Base-by-base conservation (phyloP, 2,113 vertebrate species). In the Dermatemys mawii region DNA sequence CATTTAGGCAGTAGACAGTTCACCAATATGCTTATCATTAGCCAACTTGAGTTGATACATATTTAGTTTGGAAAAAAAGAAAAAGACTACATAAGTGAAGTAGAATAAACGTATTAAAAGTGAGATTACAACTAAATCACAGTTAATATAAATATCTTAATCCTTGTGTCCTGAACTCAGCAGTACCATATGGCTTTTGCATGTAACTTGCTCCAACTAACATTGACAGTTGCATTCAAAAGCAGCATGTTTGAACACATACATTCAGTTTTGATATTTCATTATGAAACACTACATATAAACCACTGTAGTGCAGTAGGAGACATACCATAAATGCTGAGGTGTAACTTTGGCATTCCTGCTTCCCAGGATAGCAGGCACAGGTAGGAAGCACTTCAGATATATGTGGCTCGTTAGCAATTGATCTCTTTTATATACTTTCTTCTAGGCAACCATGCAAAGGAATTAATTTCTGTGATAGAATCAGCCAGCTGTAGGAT, bases 1-100 rank as follows among this genome's bases (percentile, higher is more conserved):
- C 86, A 92, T 90, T 95, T 80, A 93, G 92, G 94, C 95, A 95
- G 90, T 7, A 93, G 57, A 93, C 92, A 95, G 90, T 79, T 95
- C 92, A 96, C 90, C 92, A 83, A 90, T 81, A 90, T 35, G 5
- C 94, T 76, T 82, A 83, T 32, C 70, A 84, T 86, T 79, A 94
- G 93, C 88, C 90, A 85, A 90, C 70, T 84, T 21, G 73, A 93
- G 91, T 86, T 95, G 95, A 97, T 88, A 80, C 78, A 95, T 4
- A 0, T 93, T 79, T 79, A 90, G 63, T 89, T 95, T 93, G 92
- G 73, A 0, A 93, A 53, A 93, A 96, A 94, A 49, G 63, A 73
- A 91, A 89, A 91, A 89, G 79, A 76, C 90, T 93, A 92, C 49
- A 90, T 93, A 88, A 96, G 78, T 84, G 60, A 96, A 91, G 75